A percentile compares a stretch with the other conserved stretches of the same genome.
Conservation (phyloP, 2,797 vertebrate species). For the Lepus oiostolus region DNA sequence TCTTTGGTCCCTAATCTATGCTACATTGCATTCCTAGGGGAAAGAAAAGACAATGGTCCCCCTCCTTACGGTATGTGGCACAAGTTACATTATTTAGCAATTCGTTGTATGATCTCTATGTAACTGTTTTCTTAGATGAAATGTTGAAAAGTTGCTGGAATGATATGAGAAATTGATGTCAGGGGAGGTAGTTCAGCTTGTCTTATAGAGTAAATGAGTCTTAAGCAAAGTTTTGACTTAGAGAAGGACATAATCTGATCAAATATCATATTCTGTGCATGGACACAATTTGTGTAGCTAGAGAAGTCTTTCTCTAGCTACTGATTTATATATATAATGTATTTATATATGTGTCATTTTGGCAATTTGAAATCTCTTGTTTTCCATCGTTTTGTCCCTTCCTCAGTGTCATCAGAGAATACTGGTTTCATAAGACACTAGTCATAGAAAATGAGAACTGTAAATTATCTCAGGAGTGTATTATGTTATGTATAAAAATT, state of each 20-base stretch:
- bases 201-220: neutral
- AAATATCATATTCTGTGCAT: neutral
- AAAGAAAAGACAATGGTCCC: neutral
- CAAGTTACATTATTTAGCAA: slow-evolving; percentile 6
- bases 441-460: neutral
- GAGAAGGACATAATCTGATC: neutral
- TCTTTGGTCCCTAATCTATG: neutral
- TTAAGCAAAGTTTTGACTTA: slow-evolving; percentile 20
- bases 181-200: neutral
- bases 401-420: neutral
- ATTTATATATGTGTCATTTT: neutral
- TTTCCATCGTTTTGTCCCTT: neutral
- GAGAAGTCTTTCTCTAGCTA: neutral
- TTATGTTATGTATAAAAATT: slow-evolving; percentile 6
- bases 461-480: neutral
- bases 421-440: neutral
- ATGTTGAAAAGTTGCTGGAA: neutral
- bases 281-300: neutral
- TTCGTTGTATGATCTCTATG: neutral
- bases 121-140: neutral
- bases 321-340: neutral
- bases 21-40: neutral
- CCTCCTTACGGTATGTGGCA: neutral
- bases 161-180: neutral
- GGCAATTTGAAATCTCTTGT: neutral